phyloP scores from a whole-genome alignment of 2,888 invertebrate species.

The Trisateles emortualis region DNA sequence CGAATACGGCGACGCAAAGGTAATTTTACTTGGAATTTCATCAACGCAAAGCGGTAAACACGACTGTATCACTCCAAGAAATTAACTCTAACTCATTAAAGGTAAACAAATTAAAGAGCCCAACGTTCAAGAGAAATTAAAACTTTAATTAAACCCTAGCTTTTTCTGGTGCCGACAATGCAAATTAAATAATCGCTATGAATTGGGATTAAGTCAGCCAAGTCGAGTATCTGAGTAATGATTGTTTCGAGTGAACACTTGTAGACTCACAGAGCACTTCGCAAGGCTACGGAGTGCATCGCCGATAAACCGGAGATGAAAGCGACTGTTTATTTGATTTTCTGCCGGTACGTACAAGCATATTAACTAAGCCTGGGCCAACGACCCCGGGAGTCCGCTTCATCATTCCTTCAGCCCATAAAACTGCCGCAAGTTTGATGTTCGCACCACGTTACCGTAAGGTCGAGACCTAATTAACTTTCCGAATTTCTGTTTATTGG shows the following conservation, averaged over 20 bases:
- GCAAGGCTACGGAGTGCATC: conserved; percentile 81
- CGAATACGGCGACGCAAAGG: conserved; percentile 10
- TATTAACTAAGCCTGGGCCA: conserved; percentile 73
- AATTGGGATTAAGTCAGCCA: conserved; percentile 68
- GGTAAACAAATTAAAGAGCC: conserved; percentile 34
- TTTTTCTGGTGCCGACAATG: conserved; percentile 41
- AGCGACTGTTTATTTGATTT: conserved; percentile 84
- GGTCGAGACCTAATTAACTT: conserved; percentile 48
- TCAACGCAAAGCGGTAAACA: conserved; percentile 11
- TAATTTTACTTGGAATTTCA: conserved; percentile 27
- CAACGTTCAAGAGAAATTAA: conserved; percentile 26
- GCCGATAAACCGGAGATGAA: conserved; percentile 82
- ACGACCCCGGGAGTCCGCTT: conserved; percentile 60
- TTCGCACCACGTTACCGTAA: conserved; percentile 41
- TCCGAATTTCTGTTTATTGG: conserved; percentile 42
- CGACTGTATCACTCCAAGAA: conserved; percentile 24
- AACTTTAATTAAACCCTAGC: conserved; percentile 32
- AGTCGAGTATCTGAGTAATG: conserved; percentile 70
- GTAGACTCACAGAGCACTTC: conserved; percentile 70
- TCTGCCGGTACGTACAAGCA: conserved; percentile 69
- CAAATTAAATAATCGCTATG: conserved; percentile 62
- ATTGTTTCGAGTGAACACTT: conserved; percentile 64
- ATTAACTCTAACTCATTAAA: conserved; percentile 29
- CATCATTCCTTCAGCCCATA: conserved; percentile 60
- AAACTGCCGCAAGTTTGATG: conserved; percentile 55